Base-by-base conservation (phyloP, 2,797 vertebrate genomes). In the Neomorphus geoffroyi region DNA sequence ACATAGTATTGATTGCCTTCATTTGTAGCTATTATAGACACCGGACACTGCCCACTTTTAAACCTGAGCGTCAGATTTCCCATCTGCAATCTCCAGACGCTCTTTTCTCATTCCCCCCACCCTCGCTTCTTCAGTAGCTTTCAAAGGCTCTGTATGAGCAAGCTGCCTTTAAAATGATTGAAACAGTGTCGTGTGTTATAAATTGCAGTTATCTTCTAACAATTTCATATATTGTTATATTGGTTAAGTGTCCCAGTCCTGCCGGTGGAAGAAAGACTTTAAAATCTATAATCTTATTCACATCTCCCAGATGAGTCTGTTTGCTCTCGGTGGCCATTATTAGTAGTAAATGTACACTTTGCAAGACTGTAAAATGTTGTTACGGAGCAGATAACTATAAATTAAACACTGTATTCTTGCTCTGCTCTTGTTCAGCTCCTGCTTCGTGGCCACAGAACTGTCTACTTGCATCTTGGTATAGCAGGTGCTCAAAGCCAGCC, bases 1-100 rank as follows among this genome's bases (percentile, higher is more conserved):
- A 98, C 94, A 95, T 94, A 69, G 92, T 95, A 98, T 98, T 98
- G 98, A 99, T 98, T 98, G 97, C 82, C 98, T 98, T 98, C 97
- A 98, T 97, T 97, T 93, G 97, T 97, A 97, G 97, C 97, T 98
- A 97, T 98, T 97, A 97, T 95, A 97, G 97, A 94, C 87, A 98
- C 96, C 90, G 96, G 97, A 97, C 95, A 97, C 96, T 96, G 93
- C 92, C 94, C 95, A 96, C 92, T 96, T 94, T 97, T 95, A 96
- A 97, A 94, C 66, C 13, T 92, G 80, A 96, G 97, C 83, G 9
- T 98, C 94, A 81, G 60, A 96, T 98, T 98, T 98, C 97, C 96
- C 94, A 97, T 96, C 89, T 97, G 96, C 69, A 93, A 67, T 96
- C 92, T 97, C 96, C 91, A 92, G 94, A 80, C 95, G 15, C 89